These are phyloP conservation scores for Heliopora coerulea DNA, from an alignment of 92 coral and sea anemone genomes.

Conservation along the genomic window DNA sequence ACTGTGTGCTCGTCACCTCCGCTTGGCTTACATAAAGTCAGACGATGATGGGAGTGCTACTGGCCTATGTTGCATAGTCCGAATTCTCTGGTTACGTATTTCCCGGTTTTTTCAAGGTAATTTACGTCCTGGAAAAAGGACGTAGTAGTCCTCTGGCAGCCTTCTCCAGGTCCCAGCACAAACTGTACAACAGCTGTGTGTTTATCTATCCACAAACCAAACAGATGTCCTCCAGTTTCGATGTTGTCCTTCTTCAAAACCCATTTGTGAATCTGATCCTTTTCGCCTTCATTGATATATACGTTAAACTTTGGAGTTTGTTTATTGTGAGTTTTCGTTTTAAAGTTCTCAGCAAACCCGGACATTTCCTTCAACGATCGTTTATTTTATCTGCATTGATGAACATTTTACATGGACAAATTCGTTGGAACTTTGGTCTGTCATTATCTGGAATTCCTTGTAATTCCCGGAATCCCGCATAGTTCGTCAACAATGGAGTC, in stretches of 20 bases:
- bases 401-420: no score
- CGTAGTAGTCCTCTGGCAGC: slow-evolving; percentile 47
- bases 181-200: slow-evolving; percentile 72
- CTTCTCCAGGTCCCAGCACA: slow-evolving; percentile 76
- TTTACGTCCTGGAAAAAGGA: slow-evolving; percentile 80
- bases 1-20: slow-evolving; percentile 83
- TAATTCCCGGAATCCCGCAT: no score
- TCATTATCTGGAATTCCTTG: no score
- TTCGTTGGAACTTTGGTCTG: no score
- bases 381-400: no score
- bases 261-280: slow-evolving; percentile 56
- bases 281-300: slow-evolving; percentile 59
- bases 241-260: slow-evolving; percentile 54
- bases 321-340: no score
- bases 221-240: slow-evolving; percentile 90
- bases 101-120: slow-evolving; percentile 64
- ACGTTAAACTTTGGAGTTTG: slow-evolving; percentile 50
- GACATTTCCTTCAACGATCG: no score
- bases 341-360: no score
- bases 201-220: slow-evolving; percentile 84
- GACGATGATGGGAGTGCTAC: slow-evolving; percentile 93
- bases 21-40: slow-evolving; percentile 68
- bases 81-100: slow-evolving; percentile 54
- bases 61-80: slow-evolving; percentile 91
- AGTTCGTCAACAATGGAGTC: no score